Base-by-base conservation (phyloP, 2,113 vertebrate species). In the Larimichthys crocea region DNA sequence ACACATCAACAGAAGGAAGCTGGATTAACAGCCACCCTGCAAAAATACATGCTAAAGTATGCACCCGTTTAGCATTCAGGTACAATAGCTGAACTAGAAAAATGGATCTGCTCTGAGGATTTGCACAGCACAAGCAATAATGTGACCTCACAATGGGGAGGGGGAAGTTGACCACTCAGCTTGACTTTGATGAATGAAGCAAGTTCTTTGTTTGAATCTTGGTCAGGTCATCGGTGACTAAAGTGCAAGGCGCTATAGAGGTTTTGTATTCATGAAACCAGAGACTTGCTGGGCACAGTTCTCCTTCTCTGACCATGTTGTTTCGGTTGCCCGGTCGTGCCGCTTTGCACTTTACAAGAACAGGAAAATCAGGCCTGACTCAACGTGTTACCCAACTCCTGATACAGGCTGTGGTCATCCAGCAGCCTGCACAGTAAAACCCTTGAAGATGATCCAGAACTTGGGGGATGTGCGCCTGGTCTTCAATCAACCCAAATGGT, bases 31-130 rank as follows among this genome's bases (percentile, higher is more conserved):
- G 49, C 76, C 29, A 15, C 46, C 50, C 35, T n/a, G 70, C 56
- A 81, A 73, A 86, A 86, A 78, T 26, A 74, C 24, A 82, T 71
- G 74, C 69, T 76, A 53, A 75, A 79, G n/a, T 50, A 66, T 70
- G 78, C 79, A 70, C 52, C 85, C 64, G 76, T 77, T 56, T 63
- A 55, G 64, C 67, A 61, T 70, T 78, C 65, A 55, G 42, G 67
- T n/a, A 79, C 46, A 59, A 74, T 11, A 50, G 53, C 69, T 86
- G 73, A 83, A 79, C 83, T 50, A 63, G 74, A 80, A 77, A 73
- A 77, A 68, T 17, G 19, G 57, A 35, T 31, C 4, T n/a, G 19
- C 3, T 44, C 68, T 67, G 35, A 78, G 49, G 56, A 71, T 79
- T 65, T 78, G 66, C 74, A 52, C 40, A 35, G 67, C 62, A 66